These are phyloP conservation scores for Bradypodion ventrale DNA, from an alignment of 2,797 vertebrate species.

Conservation along the genomic window DNA sequence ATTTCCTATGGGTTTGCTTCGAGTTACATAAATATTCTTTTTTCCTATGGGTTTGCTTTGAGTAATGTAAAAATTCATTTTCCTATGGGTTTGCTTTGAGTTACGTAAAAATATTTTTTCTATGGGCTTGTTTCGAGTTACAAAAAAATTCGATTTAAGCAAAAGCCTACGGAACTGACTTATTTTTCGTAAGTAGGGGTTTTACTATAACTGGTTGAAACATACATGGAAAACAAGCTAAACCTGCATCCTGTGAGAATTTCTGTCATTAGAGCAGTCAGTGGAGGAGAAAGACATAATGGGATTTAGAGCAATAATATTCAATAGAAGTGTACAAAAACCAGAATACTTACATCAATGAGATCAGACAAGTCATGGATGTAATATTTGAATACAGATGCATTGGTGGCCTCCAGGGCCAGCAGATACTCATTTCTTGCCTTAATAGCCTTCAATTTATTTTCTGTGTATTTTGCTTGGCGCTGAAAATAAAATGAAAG, in stretches of 20 bases:
- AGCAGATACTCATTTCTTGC: conserved; percentile 97
- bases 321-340: conserved; percentile 22
- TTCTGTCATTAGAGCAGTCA: neutral
- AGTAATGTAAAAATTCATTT: too few relatives aligned
- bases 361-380: conserved; percentile 98
- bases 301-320: conserved; percentile 9
- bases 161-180: too few relatives aligned
- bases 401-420: conserved; percentile 94
- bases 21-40: too few relatives aligned
- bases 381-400: conserved; percentile 98
- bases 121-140: too few relatives aligned
- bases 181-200: too few relatives aligned
- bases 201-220: too few relatives aligned
- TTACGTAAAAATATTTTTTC: too few relatives aligned
- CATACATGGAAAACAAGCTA: neutral
- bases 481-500: conserved; percentile 79
- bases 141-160: too few relatives aligned
- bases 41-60: too few relatives aligned
- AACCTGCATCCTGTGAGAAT: neutral
- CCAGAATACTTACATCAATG: conserved; percentile 89
- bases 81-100: too few relatives aligned
- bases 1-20: too few relatives aligned
- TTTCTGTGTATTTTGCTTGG: conserved; percentile 98
- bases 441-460: conserved; percentile 96
- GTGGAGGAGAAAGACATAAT: neutral